Evolutionary conservation across 2,888 invertebrate species (phyloP).

Genomic region (Drosophila mulleri): DNA sequence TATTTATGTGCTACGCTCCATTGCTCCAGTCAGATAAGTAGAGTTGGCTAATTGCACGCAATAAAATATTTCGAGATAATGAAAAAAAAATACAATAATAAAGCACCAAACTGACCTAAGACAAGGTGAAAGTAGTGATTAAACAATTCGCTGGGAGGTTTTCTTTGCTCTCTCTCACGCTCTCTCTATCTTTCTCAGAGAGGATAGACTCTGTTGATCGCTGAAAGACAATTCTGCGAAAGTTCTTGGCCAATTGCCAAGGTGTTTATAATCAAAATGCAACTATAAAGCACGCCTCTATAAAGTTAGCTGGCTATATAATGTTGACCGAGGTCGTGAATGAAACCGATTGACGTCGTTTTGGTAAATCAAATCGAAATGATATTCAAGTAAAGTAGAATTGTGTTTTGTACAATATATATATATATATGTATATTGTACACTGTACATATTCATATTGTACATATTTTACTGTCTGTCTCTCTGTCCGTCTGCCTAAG

Average conservation of each 20-base stretch:
- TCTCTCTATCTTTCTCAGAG: neutral
- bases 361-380: neutral
- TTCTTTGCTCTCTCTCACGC: neutral
- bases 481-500: too few relatives aligned
- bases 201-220: neutral
- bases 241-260: conserved; percentile 48
- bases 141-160: conserved; percentile 13
- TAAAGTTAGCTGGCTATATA: conserved; percentile 12
- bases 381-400: neutral
- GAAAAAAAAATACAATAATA: conserved; percentile 32
- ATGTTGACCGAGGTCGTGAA: conserved; percentile 39
- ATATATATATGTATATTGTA: too few relatives aligned
- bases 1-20: conserved; percentile 2
- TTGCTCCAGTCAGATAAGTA: conserved; percentile 53
- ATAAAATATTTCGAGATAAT: conserved; percentile 45
- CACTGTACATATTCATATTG: too few relatives aligned
- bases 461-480: too few relatives aligned
- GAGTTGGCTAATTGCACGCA: conserved; percentile 39
- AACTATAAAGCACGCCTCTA: neutral
- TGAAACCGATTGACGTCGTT: conserved; percentile 36
- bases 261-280: conserved; percentile 27
- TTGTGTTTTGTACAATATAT: neutral
- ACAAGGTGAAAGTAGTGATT: conserved; percentile 35
- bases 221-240: conserved; percentile 21
- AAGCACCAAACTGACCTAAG: conserved; percentile 65